Evolutionary conservation across 2,888 invertebrate species (phyloP).

Genomic region (Colletes collaris): DNA sequence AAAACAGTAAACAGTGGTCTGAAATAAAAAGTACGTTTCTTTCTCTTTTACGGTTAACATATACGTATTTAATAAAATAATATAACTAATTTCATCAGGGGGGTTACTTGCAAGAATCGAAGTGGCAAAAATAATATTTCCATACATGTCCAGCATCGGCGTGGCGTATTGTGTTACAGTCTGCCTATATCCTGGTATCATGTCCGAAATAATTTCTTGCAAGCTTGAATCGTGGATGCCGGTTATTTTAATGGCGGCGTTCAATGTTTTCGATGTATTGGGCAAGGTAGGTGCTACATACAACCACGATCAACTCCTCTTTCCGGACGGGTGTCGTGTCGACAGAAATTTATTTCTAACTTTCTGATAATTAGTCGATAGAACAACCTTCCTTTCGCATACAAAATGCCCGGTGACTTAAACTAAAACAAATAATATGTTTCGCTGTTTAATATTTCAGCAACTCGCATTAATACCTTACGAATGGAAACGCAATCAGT

Average conservation of each 20-base stretch:
- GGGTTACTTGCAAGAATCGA: constrained; percentile 90
- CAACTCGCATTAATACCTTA: constrained; percentile 91
- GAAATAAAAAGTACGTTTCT: constrained; percentile 84
- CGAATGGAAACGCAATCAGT: constrained; percentile 92
- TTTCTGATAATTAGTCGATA: no score
- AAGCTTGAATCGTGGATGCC: constrained; percentile 95
- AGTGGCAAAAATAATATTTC: constrained; percentile 93
- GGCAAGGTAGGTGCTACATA: constrained; percentile 90
- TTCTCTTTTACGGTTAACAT: neutral
- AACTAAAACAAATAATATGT: neutral
- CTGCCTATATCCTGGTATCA: constrained; percentile 95
- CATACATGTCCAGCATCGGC: constrained; percentile 95
- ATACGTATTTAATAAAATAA: neutral
- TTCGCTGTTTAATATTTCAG: constrained; percentile 80
- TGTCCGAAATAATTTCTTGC: constrained; percentile 94
- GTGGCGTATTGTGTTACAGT: constrained; percentile 95
- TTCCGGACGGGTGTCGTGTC: neutral
- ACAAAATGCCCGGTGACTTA: no score
- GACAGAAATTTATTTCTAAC: no score
- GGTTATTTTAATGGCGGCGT: constrained; percentile 94
- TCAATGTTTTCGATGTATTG: constrained; percentile 93
- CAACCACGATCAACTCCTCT: no score
- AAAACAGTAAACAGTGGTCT: constrained; percentile 83
- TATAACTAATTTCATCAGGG: constrained; percentile 83
- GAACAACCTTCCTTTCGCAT: no score